A percentile compares a stretch with the other conserved stretches of the same genome.
These are phyloP conservation scores for Castor canadensis DNA, from an alignment of 2,113 vertebrate species.

Conservation along the genomic window DNA sequence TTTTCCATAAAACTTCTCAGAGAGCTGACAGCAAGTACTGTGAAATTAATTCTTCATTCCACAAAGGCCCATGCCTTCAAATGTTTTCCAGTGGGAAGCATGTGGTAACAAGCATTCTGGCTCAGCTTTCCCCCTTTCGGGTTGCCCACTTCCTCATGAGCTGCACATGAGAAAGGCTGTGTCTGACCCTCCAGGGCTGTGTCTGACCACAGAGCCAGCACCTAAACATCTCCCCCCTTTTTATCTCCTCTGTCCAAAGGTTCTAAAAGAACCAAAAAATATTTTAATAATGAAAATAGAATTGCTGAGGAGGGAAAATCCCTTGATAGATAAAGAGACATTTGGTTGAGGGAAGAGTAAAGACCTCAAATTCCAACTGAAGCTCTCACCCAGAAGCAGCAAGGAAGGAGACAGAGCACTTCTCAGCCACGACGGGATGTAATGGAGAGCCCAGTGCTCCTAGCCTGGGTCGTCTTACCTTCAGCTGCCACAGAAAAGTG, in stretches of 20 bases:
- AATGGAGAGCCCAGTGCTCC: background rate
- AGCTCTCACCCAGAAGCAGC: background rate
- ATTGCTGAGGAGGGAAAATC: background rate
- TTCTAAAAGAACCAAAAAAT: background rate
- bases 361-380: background rate
- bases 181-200: background rate
- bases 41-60: background rate
- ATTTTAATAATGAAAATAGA: too few relatives aligned
- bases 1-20: background rate
- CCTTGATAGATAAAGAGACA: background rate
- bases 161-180: background rate
- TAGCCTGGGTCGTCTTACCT: background rate
- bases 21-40: background rate
- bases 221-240: background rate
- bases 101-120: background rate
- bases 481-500: background rate
- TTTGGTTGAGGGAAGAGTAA: background rate
- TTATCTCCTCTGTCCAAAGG: background rate
- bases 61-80: background rate
- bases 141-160: background rate
- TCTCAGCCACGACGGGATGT: background rate
- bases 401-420: background rate
- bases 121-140: background rate
- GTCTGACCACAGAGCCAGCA: too few relatives aligned
- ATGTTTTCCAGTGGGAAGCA: background rate